Base-by-base conservation (phyloP, 2,888 invertebrate species). In the Macaria notata region DNA sequence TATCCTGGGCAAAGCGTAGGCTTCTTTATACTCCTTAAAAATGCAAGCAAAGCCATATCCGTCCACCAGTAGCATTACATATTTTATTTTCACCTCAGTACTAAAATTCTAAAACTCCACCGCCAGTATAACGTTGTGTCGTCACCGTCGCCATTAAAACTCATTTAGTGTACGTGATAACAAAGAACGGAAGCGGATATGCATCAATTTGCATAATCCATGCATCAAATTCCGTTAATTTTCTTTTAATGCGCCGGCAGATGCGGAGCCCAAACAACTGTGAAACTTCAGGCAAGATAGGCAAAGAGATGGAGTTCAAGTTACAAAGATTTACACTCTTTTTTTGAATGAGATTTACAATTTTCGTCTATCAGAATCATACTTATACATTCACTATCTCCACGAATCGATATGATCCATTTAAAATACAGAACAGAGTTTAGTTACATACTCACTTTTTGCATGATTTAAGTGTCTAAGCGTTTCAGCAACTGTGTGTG, bases 181-280 rank as follows among this genome's bases (percentile, higher is more conserved):
- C 81, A 82, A 82, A 81, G 82, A 80, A 80, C 76, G 72, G 71
- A 68, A 75, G 67, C 75, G 84, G 86, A 88, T 88, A 83, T 83
- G 79, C 81, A 77, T 79, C 71, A 70, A 84, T 89, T 88, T 88
- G 81, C 89, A 90, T 90, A 88, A 89, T 88, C 85, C 81, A 73
- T 87, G 88, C 89, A 89, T 86, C 86, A 86, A 86, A 84, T 79
- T 85, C 78, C 80, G 86, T 86, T 88, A 88, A 90, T 89, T 88
- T 89, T 88, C 84, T 88, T 89, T 87, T 89, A 83, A 88, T 85
- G 67, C 72, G 77, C 71, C 73, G 73, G 71, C 81, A 72, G 78
- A 75, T 78, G 79, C 78, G 59, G 39, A 74, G 41, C 68, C 66
- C 64, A 66, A 63, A 62, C 62, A 65, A 53, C 56, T 45, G 56